Percentiles rank a stretch among this genome's conserved stretches.
Evolutionary conservation across 2,113 vertebrate genomes (phyloP).

Genomic region (Hemibagrus wyckioides): DNA sequence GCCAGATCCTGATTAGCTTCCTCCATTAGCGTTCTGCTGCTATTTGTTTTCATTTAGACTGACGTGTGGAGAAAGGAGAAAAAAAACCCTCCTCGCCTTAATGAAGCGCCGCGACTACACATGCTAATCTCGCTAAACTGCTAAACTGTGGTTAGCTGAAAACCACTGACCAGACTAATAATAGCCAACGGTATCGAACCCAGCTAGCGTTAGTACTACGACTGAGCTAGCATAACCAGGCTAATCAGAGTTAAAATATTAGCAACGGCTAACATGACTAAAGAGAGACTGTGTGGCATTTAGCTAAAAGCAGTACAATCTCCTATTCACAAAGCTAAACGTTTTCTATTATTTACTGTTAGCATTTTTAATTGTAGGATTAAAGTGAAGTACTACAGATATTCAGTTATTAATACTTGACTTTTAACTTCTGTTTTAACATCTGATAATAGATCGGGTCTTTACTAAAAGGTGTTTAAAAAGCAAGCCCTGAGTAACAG

Average conservation of each 20-base stretch:
- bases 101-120: background rate
- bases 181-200: background rate
- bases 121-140: constrained; percentile 13
- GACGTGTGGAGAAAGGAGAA: constrained; percentile 7
- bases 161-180: constrained; percentile 8
- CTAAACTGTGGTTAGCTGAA: background rate
- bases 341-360: background rate
- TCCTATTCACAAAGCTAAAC: background rate
- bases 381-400: too few species aligned
- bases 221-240: background rate
- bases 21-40: constrained; percentile 44
- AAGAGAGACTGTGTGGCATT: background rate
- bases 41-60: constrained; percentile 51
- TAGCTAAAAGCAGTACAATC: background rate
- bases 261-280: background rate
- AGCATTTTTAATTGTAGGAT: background rate
- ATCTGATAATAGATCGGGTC: background rate
- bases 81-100: background rate
- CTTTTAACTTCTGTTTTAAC: background rate
- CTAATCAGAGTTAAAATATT: too few species aligned
- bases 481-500: background rate
- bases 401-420: background rate
- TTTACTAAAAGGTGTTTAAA: background rate
- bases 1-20: constrained; percentile 53
- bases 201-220: background rate